phyloP scores from a whole-genome alignment of 1,140 invertebrate species.

The Parapsyche elsis region DNA sequence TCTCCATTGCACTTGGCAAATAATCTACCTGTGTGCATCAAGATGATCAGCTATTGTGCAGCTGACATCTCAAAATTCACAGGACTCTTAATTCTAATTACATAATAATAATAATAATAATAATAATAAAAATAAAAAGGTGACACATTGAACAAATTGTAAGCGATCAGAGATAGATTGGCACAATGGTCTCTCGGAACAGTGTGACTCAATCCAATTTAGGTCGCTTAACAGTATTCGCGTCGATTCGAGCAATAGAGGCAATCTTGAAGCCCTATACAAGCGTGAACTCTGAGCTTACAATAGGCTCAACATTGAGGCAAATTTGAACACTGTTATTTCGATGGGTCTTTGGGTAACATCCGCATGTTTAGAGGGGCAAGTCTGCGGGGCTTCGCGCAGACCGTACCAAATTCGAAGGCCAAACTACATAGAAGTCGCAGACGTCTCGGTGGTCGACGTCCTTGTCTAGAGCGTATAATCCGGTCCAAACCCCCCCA shows the following conservation, averaged over 20 bases:
- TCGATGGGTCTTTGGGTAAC: neutral
- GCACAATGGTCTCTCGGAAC: too few relatives aligned
- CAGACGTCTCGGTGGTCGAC: conserved; percentile 1
- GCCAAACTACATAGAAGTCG: neutral
- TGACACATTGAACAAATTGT: too few relatives aligned
- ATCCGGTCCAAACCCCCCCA: neutral
- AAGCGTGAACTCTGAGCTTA: neutral
- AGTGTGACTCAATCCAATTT: too few relatives aligned
- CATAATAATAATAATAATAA: too few relatives aligned
- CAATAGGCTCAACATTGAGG: neutral
- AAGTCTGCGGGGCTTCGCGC: neutral
- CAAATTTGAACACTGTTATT: neutral
- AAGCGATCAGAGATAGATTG: too few relatives aligned
- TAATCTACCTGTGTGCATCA: conserved; percentile 51
- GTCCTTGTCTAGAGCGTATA: conserved; percentile 9
- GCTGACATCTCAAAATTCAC: conserved; percentile 45
- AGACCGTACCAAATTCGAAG: neutral
- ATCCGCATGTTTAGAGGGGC: neutral
- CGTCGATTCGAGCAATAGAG: neutral
- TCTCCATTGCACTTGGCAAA: conserved; percentile 33
- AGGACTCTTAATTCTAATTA: conserved; percentile 20
- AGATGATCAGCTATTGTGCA: conserved; percentile 31
- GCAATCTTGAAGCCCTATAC: neutral
- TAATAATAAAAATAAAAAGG: too few relatives aligned
- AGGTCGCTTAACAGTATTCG: too few relatives aligned